A percentile compares a stretch with the other conserved stretches of the same genome.
Evolutionary conservation across 2,888 invertebrate genomes (phyloP).

Genomic region (Rambutsinella grinnellia): DNA sequence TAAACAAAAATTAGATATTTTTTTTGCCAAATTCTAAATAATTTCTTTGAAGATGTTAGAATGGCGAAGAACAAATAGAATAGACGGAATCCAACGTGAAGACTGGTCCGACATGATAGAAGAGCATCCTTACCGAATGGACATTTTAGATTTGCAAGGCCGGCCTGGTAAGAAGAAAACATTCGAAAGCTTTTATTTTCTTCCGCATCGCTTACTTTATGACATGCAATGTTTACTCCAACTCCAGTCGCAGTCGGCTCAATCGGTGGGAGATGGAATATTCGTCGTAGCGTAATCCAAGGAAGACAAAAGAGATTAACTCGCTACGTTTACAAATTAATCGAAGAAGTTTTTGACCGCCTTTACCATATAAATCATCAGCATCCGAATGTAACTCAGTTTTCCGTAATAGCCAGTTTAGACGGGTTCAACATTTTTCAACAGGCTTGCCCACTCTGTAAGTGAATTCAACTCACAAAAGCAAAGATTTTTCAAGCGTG

Average conservation of each 20-base stretch:
- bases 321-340: slow-evolving; percentile 19
- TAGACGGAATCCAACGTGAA: slow-evolving; percentile 20
- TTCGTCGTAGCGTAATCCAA: slow-evolving; percentile 1
- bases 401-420: slow-evolving; percentile 20
- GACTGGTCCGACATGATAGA: slow-evolving; percentile 33
- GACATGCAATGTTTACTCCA: too few species aligned
- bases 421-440: slow-evolving; percentile 37
- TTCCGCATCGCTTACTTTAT: too few species aligned
- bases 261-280: slow-evolving; percentile 37
- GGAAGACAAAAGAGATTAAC: slow-evolving; percentile 14
- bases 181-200: neutral
- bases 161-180: slow-evolving; percentile 22
- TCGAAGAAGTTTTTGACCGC: slow-evolving; percentile 33
- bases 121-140: slow-evolving; percentile 30
- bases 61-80: slow-evolving; percentile 24
- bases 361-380: slow-evolving; percentile 20
- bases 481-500: too few species aligned
- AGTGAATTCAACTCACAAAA: too few species aligned
- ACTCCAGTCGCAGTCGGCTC: slow-evolving; percentile 32
- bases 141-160: slow-evolving; percentile 20
- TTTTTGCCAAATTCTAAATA: too few species aligned
- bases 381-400: slow-evolving; percentile 34
- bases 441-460: slow-evolving; percentile 37
- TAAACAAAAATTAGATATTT: too few species aligned
- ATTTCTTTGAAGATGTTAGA: too few species aligned